phyloP scores from a whole-genome alignment of 2,797 vertebrate genomes.

The Sebastes hubbsi region DNA sequence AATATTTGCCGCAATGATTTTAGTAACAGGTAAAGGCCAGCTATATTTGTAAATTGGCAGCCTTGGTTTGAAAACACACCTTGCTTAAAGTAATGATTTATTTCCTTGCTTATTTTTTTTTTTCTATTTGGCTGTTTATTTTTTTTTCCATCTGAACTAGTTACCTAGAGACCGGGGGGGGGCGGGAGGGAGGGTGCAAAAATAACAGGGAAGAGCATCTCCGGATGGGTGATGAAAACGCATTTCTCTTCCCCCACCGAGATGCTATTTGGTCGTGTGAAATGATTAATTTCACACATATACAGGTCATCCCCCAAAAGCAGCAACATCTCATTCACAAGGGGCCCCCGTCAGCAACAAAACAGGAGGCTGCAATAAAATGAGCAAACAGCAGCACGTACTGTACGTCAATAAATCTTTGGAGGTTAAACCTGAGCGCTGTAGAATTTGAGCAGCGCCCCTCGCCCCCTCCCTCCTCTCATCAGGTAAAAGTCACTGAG shows the following conservation, averaged over 20 bases:
- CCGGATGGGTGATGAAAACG: slow-evolving; percentile 72
- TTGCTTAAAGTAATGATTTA: slow-evolving; percentile 28
- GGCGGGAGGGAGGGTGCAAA: background rate
- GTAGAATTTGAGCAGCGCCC: slow-evolving; percentile 66
- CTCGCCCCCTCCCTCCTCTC: slow-evolving; percentile 21
- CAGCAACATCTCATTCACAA: slow-evolving; percentile 81
- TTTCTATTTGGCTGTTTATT: slow-evolving; percentile 16
- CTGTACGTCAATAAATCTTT: slow-evolving; percentile 79
- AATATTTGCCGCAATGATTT: background rate
- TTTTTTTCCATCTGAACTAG: slow-evolving; percentile 36
- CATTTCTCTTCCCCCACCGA: slow-evolving; percentile 58
- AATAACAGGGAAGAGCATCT: slow-evolving; percentile 55
- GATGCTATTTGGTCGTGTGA: slow-evolving; percentile 76
- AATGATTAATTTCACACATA: slow-evolving; percentile 84
- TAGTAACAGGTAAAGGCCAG: slow-evolving; percentile 11
- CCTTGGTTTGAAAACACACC: slow-evolving; percentile 23
- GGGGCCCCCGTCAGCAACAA: slow-evolving; percentile 82
- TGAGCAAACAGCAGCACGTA: slow-evolving; percentile 76
- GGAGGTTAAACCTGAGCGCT: slow-evolving; percentile 78
- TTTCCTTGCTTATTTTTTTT: background rate
- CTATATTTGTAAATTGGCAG: slow-evolving; percentile 22
- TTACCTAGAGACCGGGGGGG: slow-evolving; percentile 52
- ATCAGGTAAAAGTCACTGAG: slow-evolving; percentile 75
- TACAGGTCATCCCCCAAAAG: slow-evolving; percentile 81
- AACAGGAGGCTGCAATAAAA: slow-evolving; percentile 81